phyloP scores from a whole-genome alignment of 1,140 invertebrate genomes.

The Brachionus rubens region DNA sequence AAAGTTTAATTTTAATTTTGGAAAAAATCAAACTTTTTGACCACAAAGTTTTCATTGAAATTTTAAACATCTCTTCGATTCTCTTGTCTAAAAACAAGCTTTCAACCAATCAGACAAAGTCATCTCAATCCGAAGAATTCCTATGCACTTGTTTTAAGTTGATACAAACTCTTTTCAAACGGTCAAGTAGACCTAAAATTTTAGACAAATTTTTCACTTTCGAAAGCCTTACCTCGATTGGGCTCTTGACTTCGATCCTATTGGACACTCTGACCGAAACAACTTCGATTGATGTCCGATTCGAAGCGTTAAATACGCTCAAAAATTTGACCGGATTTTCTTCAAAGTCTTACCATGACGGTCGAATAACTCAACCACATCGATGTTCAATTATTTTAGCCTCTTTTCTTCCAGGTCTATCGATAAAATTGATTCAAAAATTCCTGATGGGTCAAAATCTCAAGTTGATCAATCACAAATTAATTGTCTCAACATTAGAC shows the following conservation, averaged over 20 bases:
- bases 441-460: neutral
- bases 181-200: neutral
- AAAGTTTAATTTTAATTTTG: neutral
- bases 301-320: neutral
- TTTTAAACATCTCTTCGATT: neutral
- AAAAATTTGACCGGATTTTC: neutral
- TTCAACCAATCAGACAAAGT: neutral
- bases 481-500: neutral
- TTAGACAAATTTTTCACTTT: slow-evolving; percentile 15
- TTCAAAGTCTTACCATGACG: neutral
- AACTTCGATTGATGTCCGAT: neutral
- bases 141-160: neutral
- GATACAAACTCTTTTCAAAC: neutral
- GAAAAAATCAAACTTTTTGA: neutral
- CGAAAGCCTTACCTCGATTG: slow-evolving; percentile 13
- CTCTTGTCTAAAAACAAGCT: slow-evolving; percentile 15
- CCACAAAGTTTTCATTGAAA: neutral
- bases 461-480: slow-evolving; percentile 26
- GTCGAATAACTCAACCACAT: too few relatives aligned
- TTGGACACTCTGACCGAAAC: neutral
- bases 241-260: neutral
- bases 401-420: slow-evolving; percentile 26
- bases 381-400: neutral
- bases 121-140: slow-evolving; percentile 31
- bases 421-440: slow-evolving; percentile 23